Conservation (phyloP, 1,140 invertebrate species). For the Acyrthosiphon pisum region DNA sequence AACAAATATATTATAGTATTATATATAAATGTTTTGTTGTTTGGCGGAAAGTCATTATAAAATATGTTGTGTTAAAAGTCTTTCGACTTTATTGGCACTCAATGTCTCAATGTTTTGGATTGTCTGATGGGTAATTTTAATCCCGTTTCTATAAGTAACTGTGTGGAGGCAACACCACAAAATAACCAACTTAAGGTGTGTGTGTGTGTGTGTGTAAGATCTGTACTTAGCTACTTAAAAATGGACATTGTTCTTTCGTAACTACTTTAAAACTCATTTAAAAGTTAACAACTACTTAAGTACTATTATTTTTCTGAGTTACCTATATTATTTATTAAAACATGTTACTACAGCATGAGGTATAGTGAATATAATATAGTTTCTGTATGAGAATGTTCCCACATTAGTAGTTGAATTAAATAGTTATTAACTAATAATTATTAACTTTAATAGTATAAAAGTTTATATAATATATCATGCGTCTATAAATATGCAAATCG, state of each 20-base stretch:
- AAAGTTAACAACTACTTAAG: not conserved
- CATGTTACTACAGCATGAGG: not conserved
- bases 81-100: not conserved
- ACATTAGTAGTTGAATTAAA: not conserved
- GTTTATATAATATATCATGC: not conserved
- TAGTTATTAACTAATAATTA: too few relatives aligned
- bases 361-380: not conserved
- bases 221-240: not conserved
- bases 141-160: not conserved
- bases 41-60: not conserved
- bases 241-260: not conserved
- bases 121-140: not conserved
- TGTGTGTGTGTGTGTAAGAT: not conserved
- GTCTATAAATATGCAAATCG: not conserved
- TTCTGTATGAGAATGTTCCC: not conserved
- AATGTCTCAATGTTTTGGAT: not conserved
- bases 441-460: not conserved
- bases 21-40: not conserved
- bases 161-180: not conserved
- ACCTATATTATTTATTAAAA: not conserved
- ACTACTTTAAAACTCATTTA: not conserved
- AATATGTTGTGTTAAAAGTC: not conserved
- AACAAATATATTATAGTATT: not conserved
- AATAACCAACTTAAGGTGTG: not conserved
- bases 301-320: not conserved